Evolutionary conservation across 30 jellyfish, hydroid and myxozoan species (phyloP), one percentile per base, ranked within the genome.

Genomic region (Cassiopea xamachana): DNA sequence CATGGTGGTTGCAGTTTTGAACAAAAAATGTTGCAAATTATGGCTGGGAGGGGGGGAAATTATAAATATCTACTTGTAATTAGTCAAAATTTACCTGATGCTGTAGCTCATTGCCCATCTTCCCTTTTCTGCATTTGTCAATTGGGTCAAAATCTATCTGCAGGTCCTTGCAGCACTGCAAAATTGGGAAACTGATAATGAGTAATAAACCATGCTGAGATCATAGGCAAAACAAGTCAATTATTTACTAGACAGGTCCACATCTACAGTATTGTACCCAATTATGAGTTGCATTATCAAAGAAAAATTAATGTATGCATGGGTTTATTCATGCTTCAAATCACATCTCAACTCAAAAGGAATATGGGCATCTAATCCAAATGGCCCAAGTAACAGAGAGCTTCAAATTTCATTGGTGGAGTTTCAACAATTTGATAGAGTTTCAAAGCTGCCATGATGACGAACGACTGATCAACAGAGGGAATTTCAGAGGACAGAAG

Each of bases 51-150:
- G 39, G 39, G 39, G 39, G 39, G 39, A 27, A 27, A 27, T 27
- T 27, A 27, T 27, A 27, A 27, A 27, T 27, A 27, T 27, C 39
- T 27, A 27, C 39, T 27, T 27, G 39, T 27, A 27, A 27, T 27
- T 27, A 27, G 39, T 27, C 39, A 27, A 27, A 27, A 64, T 64
- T 13, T 19, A 88, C 97, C 93, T 90, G 77, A 61, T 90, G 97
- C 58, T 90, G 86, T 44, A 90, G 73, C 39, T 77, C 46, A 59
- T 90, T 90, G n/a, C 97, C 97, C 14, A 72, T 43, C 60, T 92
- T 68, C 2, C 93, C 93, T 48, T 62, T 68, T 10, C 55, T 50
- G 51, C 97, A 90, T 58, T 82, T 64, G 14, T 69, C 74, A 67
- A 88, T 88, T 6, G 69, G 68, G 1, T 45, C 74, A 70, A 44